A percentile compares a stretch with the other conserved stretches of the same genome.
Conservation (phyloP, 1,140 invertebrate species). For the Pteromalus puparum region DNA sequence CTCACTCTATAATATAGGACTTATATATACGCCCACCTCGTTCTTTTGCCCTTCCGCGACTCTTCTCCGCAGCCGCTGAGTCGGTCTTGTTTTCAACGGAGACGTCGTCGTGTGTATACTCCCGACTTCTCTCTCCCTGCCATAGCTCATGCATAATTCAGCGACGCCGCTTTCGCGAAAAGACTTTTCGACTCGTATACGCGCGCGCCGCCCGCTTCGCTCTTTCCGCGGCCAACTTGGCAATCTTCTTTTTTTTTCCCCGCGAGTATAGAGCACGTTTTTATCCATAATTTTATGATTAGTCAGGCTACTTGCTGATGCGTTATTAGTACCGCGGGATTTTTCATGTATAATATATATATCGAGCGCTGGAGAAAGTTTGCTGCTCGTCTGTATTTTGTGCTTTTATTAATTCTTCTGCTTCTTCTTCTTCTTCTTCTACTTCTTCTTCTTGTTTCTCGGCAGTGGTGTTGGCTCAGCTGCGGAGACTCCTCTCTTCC, state of each 20-base stretch:
- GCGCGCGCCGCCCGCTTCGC: neutral
- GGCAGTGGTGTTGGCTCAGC: neutral
- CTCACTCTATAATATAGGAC: neutral
- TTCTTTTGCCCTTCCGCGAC: constrained; percentile 16
- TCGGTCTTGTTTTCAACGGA: constrained; percentile 31
- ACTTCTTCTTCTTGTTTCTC: neutral
- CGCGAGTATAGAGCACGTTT: neutral
- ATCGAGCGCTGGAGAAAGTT: neutral
- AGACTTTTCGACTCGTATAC: constrained; percentile 20
- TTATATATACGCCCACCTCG: neutral
- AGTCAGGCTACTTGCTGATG: neutral
- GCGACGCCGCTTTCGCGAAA: neutral
- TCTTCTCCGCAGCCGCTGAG: neutral
- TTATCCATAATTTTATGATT: constrained; percentile 34
- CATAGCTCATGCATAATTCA: constrained; percentile 44
- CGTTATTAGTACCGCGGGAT: constrained; percentile 8
- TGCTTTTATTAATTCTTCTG: neutral
- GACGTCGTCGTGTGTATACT: neutral
- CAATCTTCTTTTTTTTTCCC: neutral
- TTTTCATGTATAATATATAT: neutral
- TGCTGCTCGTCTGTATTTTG: neutral
- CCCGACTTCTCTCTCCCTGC: constrained; percentile 33
- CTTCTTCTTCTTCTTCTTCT: neutral
- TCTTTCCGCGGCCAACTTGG: neutral
- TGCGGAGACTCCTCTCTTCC: neutral